Percentiles rank a stretch among this genome's conserved stretches.
phyloP scores from a whole-genome alignment of 2,888 invertebrate genomes.

The Acrobasis repandana region DNA sequence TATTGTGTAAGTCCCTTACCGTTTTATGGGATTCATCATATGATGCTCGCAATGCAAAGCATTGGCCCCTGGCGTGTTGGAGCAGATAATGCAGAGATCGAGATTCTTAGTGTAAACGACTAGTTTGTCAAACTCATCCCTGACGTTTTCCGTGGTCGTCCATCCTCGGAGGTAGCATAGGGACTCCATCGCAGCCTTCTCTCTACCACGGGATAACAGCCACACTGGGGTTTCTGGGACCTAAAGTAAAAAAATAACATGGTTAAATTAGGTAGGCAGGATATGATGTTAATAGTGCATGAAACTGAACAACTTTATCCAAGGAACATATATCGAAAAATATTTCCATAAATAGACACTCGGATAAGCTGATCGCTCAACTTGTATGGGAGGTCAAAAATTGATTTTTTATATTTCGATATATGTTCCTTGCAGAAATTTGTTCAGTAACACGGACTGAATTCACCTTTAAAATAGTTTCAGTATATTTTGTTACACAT shows the following conservation, averaged over 20 bases:
- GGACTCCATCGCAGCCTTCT: conserved; percentile 76
- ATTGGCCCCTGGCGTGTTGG: conserved; percentile 41
- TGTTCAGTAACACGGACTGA: too few relatives aligned
- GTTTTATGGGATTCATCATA: conserved; percentile 57
- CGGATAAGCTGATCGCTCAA: too few relatives aligned
- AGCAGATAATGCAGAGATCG: conserved; percentile 63
- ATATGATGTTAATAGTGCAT: too few relatives aligned
- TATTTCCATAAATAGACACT: too few relatives aligned
- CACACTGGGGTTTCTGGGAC: conserved; percentile 83
- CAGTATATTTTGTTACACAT: too few relatives aligned
- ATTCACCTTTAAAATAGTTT: too few relatives aligned
- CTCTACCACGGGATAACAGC: conserved; percentile 75
- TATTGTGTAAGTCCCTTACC: conserved; percentile 45
- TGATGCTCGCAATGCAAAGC: conserved; percentile 56
- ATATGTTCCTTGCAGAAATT: too few relatives aligned
- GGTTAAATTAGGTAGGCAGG: too few relatives aligned
- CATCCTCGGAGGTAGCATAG: conserved; percentile 82
- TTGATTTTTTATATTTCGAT: too few relatives aligned
- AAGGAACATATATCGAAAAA: too few relatives aligned
- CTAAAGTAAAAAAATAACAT: conserved; percentile 47
- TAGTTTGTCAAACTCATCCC: conserved; percentile 71
- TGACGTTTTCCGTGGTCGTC: conserved; percentile 71
- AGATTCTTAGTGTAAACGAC: conserved; percentile 63
- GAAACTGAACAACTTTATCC: too few relatives aligned
- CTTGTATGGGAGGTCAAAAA: too few relatives aligned